Base-by-base conservation (phyloP, 1,140 invertebrate species). In the Drosophila elegans region DNA sequence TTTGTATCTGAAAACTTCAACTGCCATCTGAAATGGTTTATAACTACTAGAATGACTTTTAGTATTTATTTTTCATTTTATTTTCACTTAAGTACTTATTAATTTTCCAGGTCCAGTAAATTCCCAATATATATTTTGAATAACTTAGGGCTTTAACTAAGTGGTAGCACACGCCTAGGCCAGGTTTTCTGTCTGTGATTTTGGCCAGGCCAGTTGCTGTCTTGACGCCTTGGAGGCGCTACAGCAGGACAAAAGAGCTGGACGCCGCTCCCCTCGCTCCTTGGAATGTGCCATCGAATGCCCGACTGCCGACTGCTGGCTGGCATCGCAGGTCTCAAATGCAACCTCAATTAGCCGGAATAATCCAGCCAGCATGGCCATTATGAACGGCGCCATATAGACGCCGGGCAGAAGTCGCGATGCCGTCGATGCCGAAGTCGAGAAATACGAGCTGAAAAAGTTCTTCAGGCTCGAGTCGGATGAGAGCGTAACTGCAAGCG, bases 381-480 rank as follows among this genome's bases (percentile, higher is more conserved):
- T 52, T 51, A 80, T 45, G 12, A 76, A 45, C 42, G 84, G 69
- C 62, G 81, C 75, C 75, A 61, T 38, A 29, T 63, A 45, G 61
- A 57, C 54, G 71, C 77, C 64, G 64, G 68, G 46, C 49, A 46
- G 54, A 55, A 64, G 46, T 42, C 63, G 66, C 32, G 59, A n/a
- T 38, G 63, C 55, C 38, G 80, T 64, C 74, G 84, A 71, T 54
- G 80, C 36, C 51, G 57, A 59, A 6, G 46, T 71, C 64, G 83
- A 82, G 62, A 90, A 91, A 75, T 82, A 90, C 34, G 80, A 78
- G 57, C 73, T 89, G 45, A 91, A 78, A 76, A 91, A 91, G 75
- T 79, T 90, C 64, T 77, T 85, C 74, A 85, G 61, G 67, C 90
- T 74, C 51, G 90, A 85, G 56, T 91, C 78, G 46, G 90, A 91